Percentiles rank a stretch among this genome's conserved stretches.
These are phyloP conservation scores for Eristalinus aeneus DNA, from an alignment of 2,888 invertebrate genomes.

Conservation along the genomic window DNA sequence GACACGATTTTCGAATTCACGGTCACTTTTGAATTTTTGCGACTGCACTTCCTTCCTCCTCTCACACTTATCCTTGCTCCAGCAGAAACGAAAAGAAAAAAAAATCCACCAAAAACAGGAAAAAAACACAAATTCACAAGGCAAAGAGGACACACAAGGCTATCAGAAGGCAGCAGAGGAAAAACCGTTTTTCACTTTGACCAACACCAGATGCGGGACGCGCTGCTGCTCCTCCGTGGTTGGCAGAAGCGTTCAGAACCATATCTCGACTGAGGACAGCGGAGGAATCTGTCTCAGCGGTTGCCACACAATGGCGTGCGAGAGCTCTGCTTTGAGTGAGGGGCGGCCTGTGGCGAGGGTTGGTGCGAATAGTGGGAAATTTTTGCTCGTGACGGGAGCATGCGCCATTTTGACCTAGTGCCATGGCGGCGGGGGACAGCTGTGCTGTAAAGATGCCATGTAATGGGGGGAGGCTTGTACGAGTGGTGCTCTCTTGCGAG, in stretches of 20 bases:
- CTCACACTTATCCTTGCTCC: no score
- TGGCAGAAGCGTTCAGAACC: constrained; percentile 67
- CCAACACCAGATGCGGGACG: constrained; percentile 64
- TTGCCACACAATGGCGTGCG: constrained; percentile 14
- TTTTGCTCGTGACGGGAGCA: constrained; percentile 10
- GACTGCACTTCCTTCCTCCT: background rate
- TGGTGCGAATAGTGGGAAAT: constrained; percentile 54
- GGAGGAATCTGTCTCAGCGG: constrained; percentile 47
- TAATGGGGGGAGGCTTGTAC: background rate
- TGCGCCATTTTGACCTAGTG: constrained; percentile 58
- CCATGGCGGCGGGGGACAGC: constrained; percentile 43
- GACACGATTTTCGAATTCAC: constrained; percentile 31
- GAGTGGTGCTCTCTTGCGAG: background rate
- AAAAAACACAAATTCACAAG: constrained; percentile 10
- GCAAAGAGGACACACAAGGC: constrained; percentile 55
- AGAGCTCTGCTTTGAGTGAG: constrained; percentile 16
- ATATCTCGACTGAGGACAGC: constrained; percentile 67
- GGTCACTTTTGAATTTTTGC: constrained; percentile 57
- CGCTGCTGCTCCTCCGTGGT: constrained; percentile 67
- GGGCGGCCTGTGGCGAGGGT: background rate
- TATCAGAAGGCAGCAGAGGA: constrained; percentile 57
- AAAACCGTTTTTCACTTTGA: constrained; percentile 62
- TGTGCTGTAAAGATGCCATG: constrained; percentile 51
- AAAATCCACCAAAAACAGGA: background rate
- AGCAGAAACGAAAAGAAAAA: background rate